phyloP scores from a whole-genome alignment of 2,797 vertebrate genomes.

The Dipus sagitta region DNA sequence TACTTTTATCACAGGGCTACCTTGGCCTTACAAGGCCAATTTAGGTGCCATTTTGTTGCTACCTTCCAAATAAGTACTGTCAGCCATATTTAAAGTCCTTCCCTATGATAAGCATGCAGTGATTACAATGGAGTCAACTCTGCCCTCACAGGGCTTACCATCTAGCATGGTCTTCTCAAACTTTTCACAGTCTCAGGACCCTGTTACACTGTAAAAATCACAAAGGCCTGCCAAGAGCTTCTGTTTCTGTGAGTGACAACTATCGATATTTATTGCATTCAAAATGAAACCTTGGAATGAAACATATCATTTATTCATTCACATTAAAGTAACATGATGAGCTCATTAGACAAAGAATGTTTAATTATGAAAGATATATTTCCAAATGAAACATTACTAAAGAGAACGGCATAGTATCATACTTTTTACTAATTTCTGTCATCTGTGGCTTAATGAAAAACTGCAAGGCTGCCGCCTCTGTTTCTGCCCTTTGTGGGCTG shows the following conservation, averaged over 20 bases:
- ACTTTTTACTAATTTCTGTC: constrained; percentile 43
- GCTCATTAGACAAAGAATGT: constrained; percentile 15
- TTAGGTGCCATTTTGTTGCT: not conserved
- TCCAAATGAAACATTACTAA: constrained; percentile 6
- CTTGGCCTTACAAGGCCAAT: not conserved
- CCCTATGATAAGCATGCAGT: not conserved
- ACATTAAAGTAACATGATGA: not conserved
- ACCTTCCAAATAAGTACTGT: not conserved
- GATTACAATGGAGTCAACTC: not conserved
- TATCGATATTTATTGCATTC: not conserved
- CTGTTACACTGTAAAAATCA: not conserved
- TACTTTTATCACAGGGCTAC: not conserved
- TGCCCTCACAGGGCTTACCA: not conserved
- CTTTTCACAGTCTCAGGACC: not conserved
- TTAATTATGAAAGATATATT: constrained; percentile 26
- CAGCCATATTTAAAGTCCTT: not conserved
- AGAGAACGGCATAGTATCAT: not conserved
- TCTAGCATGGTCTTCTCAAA: not conserved
- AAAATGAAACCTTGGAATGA: constrained; percentile 24
- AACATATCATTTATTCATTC: constrained; percentile 19
- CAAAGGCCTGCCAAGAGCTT: not conserved
- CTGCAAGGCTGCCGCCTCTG: not conserved
- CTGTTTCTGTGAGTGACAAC: not conserved
- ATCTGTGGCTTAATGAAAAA: constrained; percentile 10
- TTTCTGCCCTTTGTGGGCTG: constrained; percentile 17